These are phyloP conservation scores for Bombus confusus DNA, from an alignment of 1,140 invertebrate species.

Conservation along the genomic window DNA sequence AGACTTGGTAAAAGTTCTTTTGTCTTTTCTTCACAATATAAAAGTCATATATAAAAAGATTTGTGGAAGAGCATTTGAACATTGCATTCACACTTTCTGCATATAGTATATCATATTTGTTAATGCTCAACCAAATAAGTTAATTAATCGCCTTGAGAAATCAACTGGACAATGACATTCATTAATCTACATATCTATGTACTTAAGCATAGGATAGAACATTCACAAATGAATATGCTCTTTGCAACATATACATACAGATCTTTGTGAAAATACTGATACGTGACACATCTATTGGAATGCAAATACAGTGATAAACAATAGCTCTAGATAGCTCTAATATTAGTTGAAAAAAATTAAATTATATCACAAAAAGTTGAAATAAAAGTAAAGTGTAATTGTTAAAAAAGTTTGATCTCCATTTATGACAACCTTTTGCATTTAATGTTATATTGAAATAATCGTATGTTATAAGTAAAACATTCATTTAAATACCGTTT, in stretches of 20 bases:
- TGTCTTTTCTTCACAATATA: constrained; percentile 47
- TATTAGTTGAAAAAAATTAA: constrained; percentile 1
- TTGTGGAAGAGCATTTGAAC: constrained; percentile 58
- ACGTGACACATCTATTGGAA: constrained; percentile 53
- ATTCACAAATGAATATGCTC: constrained; percentile 38
- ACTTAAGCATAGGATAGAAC: constrained; percentile 39
- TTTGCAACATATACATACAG: constrained; percentile 21
- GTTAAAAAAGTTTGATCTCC: neutral
- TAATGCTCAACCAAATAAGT: constrained; percentile 52
- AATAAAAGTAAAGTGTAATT: neutral
- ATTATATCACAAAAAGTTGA: constrained; percentile 23
- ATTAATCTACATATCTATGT: constrained; percentile 28
- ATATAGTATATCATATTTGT: constrained; percentile 29
- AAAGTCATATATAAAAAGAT: constrained; percentile 55
- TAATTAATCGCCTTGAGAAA: constrained; percentile 21
- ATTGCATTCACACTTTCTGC: constrained; percentile 44
- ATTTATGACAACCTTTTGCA: neutral
- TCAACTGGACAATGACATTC: constrained; percentile 26
- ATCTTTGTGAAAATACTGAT: constrained; percentile 26
- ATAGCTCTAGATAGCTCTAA: neutral
- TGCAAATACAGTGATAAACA: constrained; percentile 32
- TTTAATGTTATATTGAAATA: constrained; percentile 22
- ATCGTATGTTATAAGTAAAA: constrained; percentile 45
- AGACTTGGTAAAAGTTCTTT: constrained; percentile 51
- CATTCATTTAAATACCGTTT: constrained; percentile 55